phyloP scores from a whole-genome alignment of 2,888 invertebrate genomes.

The Pandemis corylana region DNA sequence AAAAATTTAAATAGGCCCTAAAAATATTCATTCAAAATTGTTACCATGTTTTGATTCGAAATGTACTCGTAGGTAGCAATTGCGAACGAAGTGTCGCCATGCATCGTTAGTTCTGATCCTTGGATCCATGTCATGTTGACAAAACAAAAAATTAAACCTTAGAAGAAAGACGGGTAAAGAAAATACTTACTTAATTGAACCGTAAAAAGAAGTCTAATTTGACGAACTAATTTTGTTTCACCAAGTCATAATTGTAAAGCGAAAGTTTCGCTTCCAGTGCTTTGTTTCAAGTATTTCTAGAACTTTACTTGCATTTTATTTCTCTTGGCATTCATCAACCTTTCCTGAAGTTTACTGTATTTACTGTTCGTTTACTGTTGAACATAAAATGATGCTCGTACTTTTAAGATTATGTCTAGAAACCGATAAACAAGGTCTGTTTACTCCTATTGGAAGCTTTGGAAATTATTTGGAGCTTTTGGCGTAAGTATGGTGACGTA shows the following conservation, averaged over 20 bases:
- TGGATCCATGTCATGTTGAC: neutral
- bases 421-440: neutral
- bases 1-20: too few species aligned
- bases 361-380: neutral
- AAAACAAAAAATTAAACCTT: slow-evolving; percentile 8
- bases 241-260: slow-evolving; percentile 29
- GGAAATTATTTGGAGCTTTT: neutral
- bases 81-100: too few species aligned
- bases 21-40: too few species aligned
- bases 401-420: neutral
- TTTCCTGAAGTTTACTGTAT: neutral
- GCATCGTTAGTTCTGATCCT: too few species aligned
- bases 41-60: too few species aligned
- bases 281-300: slow-evolving; percentile 12
- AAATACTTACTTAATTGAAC: slow-evolving; percentile 19
- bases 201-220: slow-evolving; percentile 25
- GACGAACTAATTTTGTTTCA: slow-evolving; percentile 27
- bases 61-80: too few species aligned
- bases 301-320: slow-evolving; percentile 19
- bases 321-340: slow-evolving; percentile 7
- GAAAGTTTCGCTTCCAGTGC: slow-evolving; percentile 17
- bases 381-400: neutral
- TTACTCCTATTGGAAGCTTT: neutral
- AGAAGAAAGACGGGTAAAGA: slow-evolving; percentile 5
- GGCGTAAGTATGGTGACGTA: too few species aligned